These are phyloP conservation scores for Tachyglossus aculeatus DNA, from an alignment of 2,797 vertebrate species.

Conservation along the genomic window DNA sequence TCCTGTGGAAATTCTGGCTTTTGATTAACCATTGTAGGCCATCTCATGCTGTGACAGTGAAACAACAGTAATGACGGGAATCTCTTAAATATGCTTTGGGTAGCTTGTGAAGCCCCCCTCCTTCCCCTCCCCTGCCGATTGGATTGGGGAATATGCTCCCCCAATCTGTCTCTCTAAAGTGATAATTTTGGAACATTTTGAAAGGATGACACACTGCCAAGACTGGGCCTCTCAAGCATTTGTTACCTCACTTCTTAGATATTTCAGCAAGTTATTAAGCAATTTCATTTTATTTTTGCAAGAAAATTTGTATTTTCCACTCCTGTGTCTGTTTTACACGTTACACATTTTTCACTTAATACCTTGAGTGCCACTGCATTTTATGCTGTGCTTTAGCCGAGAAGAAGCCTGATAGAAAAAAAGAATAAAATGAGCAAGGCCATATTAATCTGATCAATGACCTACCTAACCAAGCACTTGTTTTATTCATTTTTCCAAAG, in stretches of 20 bases:
- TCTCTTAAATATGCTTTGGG: not conserved
- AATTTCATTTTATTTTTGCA: conserved; percentile 20
- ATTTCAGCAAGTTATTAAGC: conserved; percentile 32
- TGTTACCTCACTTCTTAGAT: conserved; percentile 34
- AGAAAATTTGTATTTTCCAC: conserved; percentile 16
- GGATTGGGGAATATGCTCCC: not conserved
- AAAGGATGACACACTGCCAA: not conserved
- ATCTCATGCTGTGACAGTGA: not conserved
- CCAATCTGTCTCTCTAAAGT: not conserved
- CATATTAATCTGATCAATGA: too few relatives aligned
- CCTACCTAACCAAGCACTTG: too few relatives aligned
- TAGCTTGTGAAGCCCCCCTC: not conserved
- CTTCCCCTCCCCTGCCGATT: too few relatives aligned
- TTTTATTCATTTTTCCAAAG: too few relatives aligned
- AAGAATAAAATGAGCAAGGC: too few relatives aligned
- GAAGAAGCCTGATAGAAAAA: not conserved
- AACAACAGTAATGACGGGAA: not conserved
- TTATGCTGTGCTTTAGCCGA: not conserved
- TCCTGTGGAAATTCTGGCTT: not conserved
- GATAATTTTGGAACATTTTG: conserved; percentile 12
- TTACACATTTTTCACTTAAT: conserved; percentile 7
- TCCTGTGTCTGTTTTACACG: not conserved
- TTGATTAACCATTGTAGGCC: not conserved
- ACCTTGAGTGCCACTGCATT: not conserved
- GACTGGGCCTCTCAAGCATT: not conserved